Base-by-base conservation (phyloP, 2,797 vertebrate species). In the Xerus rutilus region DNA sequence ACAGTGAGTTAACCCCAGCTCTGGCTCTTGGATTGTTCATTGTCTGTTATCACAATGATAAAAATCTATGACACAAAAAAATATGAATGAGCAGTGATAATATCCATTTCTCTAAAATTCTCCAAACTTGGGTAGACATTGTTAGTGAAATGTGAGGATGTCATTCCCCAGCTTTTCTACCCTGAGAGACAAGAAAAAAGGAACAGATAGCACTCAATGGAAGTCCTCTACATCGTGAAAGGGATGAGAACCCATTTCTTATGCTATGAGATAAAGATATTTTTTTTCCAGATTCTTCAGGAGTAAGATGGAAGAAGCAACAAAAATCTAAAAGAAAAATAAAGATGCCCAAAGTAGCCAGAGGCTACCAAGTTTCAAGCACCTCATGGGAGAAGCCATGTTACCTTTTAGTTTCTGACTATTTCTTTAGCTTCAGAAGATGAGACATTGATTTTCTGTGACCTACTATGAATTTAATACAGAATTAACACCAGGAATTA, bases 401-500 rank as follows among this genome's bases (percentile, higher is more conserved):
- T 3, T 6, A 39, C 32, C 7, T 74, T 69, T 87, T 49, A 59
- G 28, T 1, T 25, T 17, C 30, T 43, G 23, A 20, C 47, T 32
- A 45, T 64, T 18, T 70, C 64, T 30, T 30, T 12, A 7, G 5
- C 70, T 97, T 79, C 64, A 76, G 7, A 94, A 52, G 89, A 86
- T 93, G 43, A 94, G 39, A 93, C 95, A 43, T 15, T 1, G 0
- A 47, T 59, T 97, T 73, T 30, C 65, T 93, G 65, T 64, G 92
- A 94, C 49, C 0, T 0, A 62, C 49, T 70, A 77, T 86, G 94
- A 89, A 97, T 96, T 86, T 77, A 88, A 93, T 76, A 89, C 39
- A 59, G 43, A 97, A 93, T 91, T 93, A 81, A 67, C 32, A 67
- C 39, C 74, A 97, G 93, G 70, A 94, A 79, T 86, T 86, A 95